Percentiles rank a stretch among this genome's conserved stretches.
Evolutionary conservation across 2,113 vertebrate genomes (phyloP).

Genomic region (Pluvialis apricaria): DNA sequence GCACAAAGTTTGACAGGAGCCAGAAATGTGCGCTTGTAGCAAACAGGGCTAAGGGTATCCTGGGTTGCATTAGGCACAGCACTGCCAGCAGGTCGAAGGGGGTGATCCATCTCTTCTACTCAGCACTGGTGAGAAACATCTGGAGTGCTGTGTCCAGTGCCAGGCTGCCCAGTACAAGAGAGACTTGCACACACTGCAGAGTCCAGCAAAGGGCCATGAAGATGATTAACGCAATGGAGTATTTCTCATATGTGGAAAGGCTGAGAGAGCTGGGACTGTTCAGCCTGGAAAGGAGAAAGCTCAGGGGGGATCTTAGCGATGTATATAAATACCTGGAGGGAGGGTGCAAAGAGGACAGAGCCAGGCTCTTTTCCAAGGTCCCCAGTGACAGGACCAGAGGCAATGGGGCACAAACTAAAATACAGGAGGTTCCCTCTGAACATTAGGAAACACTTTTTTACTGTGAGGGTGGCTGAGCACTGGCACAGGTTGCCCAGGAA

Average conservation of each 20-base stretch:
- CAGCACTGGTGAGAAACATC: not conserved
- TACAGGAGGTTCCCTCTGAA: not conserved
- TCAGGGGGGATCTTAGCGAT: not conserved
- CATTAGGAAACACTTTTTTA: not conserved
- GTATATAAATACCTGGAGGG: not conserved
- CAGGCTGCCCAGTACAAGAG: not conserved
- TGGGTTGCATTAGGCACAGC: not conserved
- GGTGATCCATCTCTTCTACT: not conserved
- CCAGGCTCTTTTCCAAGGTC: rapidly evolving
- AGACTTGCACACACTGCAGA: rapidly evolving
- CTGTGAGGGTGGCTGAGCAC: not conserved
- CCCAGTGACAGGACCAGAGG: not conserved
- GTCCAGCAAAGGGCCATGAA: not conserved
- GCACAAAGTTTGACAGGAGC: not conserved
- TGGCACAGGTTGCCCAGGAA: not conserved
- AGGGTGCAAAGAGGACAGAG: not conserved
- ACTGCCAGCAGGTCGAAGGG: not conserved
- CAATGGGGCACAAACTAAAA: not conserved
- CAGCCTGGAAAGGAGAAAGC: not conserved
- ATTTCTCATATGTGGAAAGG: not conserved
- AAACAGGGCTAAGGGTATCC: not conserved
- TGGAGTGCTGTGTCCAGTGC: not conserved
- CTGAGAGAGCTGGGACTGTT: not conserved
- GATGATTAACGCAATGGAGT: not conserved
- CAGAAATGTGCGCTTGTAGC: rapidly evolving